Evolutionary conservation across 2,888 invertebrate species (phyloP).

Genomic region (Orchestes rusci): DNA sequence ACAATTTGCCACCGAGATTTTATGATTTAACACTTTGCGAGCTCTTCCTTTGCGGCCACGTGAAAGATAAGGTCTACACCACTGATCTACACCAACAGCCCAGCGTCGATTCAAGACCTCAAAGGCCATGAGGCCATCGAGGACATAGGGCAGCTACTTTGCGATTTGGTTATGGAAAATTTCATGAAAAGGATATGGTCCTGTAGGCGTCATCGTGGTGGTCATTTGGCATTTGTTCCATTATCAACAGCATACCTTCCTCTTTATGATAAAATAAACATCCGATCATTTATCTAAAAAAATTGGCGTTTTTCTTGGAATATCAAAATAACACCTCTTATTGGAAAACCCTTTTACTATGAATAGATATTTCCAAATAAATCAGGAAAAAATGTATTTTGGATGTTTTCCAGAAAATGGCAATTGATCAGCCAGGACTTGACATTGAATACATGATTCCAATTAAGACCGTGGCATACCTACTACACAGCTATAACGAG

Average conservation of each 20-base stretch:
- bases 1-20: background rate
- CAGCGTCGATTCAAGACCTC: conserved; percentile 1
- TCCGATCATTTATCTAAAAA: background rate
- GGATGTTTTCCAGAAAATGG: too few relatives aligned
- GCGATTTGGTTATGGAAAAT: background rate
- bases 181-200: background rate
- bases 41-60: background rate
- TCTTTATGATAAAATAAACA: background rate
- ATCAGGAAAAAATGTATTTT: background rate
- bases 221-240: background rate
- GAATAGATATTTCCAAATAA: too few relatives aligned
- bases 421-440: too few relatives aligned
- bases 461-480: too few relatives aligned
- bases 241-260: background rate
- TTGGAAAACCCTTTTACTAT: background rate
- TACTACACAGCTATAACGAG: too few relatives aligned
- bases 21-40: background rate
- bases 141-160: background rate
- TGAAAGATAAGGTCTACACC: background rate
- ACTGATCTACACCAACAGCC: background rate
- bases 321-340: background rate
- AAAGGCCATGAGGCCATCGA: background rate
- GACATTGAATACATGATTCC: too few relatives aligned
- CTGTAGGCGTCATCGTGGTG: background rate
- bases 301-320: background rate